These are phyloP conservation scores for Callocephalon fimbriatum DNA, from an alignment of 2,113 vertebrate species.

Conservation along the genomic window DNA sequence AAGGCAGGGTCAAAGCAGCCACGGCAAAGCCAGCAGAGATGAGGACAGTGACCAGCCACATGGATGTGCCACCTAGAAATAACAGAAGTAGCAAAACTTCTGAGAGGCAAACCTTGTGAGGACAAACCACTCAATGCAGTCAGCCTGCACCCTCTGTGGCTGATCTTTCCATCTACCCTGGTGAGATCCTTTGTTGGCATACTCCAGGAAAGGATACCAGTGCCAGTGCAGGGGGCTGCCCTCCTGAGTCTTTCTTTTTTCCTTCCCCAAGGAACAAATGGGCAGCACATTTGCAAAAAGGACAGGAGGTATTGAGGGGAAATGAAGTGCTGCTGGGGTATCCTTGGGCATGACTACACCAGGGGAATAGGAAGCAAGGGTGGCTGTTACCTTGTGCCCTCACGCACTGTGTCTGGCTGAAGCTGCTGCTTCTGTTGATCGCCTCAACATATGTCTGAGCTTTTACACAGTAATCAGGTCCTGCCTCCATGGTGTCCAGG, in stretches of 20 bases:
- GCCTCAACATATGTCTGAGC: constrained; percentile 49
- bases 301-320: fast-evolving
- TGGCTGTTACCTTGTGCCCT: constrained; percentile 62
- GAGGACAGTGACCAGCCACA: constrained; percentile 44
- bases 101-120: background rate
- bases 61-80: constrained; percentile 37
- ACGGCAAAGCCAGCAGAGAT: constrained; percentile 53
- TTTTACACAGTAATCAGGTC: constrained; percentile 69
- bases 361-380: background rate
- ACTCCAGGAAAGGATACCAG: background rate
- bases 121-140: background rate
- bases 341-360: background rate
- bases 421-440: constrained; percentile 71
- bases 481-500: constrained; percentile 67
- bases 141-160: background rate
- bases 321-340: background rate
- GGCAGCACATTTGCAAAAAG: background rate
- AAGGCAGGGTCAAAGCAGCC: constrained; percentile 23
- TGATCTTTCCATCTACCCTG: background rate
- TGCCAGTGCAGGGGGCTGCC: background rate
- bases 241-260: too few relatives aligned
- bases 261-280: background rate
- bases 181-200: background rate
- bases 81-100: background rate
- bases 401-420: constrained; percentile 68